Conservation (phyloP, 1,140 invertebrate genomes). For the Trachelipus rathkii region DNA sequence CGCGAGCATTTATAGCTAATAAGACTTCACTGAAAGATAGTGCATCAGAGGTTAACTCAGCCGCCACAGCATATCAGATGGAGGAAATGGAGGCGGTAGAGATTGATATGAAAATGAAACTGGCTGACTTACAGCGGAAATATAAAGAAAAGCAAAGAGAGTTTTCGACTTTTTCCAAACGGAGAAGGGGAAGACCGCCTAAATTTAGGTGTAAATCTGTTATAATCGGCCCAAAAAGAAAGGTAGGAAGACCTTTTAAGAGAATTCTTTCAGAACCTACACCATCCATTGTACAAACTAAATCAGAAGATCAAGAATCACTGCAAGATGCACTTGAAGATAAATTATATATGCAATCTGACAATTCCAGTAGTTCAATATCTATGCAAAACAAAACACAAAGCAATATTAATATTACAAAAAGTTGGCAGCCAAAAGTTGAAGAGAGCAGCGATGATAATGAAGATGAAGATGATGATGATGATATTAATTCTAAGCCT, state of each 20-base stretch:
- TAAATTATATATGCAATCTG: too few relatives aligned
- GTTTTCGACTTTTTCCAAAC: not conserved
- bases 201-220: not conserved
- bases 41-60: not conserved
- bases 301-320: not conserved
- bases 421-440: not conserved
- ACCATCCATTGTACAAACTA: not conserved
- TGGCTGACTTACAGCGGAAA: not conserved
- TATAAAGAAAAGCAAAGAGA: not conserved
- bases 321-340: too few relatives aligned
- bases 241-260: not conserved
- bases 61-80: not conserved
- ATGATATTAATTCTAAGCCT: not conserved
- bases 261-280: not conserved
- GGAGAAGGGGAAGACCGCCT: not conserved
- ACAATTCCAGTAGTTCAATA: not conserved
- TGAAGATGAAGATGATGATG: not conserved
- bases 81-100: not conserved
- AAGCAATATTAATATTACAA: not conserved
- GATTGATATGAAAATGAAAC: not conserved
- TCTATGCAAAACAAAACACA: not conserved
- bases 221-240: not conserved
- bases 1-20: not conserved
- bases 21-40: not conserved
- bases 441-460: not conserved